These are phyloP conservation scores for Rhinogobius similis DNA, from an alignment of 2,113 vertebrate genomes.

Conservation along the genomic window DNA sequence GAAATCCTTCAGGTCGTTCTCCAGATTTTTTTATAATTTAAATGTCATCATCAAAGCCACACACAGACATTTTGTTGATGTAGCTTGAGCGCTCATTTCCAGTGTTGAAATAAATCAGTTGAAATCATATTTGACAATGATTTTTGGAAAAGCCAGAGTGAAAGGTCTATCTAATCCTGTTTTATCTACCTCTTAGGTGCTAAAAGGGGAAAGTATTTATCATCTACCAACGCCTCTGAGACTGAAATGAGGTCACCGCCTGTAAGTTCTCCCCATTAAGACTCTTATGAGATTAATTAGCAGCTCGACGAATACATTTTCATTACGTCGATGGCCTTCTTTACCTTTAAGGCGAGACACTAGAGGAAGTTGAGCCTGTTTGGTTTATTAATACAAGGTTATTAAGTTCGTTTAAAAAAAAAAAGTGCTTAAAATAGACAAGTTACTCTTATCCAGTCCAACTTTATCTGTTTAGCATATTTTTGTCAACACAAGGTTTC, in stretches of 20 bases:
- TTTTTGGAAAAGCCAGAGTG: conserved; percentile 53
- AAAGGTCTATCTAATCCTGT: conserved; percentile 69
- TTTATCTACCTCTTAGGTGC: conserved; percentile 73
- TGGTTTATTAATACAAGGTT: background rate
- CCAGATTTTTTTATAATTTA: background rate
- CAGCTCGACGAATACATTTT: conserved; percentile 65
- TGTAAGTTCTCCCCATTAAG: conserved; percentile 76
- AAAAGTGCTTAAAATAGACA: background rate
- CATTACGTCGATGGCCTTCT: conserved; percentile 57
- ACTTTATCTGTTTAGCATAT: too few relatives aligned
- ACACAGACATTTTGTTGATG: conserved; percentile 42
- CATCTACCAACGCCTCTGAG: conserved; percentile 64
- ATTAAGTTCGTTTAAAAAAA: background rate
- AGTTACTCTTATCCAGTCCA: too few relatives aligned
- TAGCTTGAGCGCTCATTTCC: conserved; percentile 15
- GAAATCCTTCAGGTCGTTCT: conserved; percentile 49
- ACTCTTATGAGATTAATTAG: conserved; percentile 78
- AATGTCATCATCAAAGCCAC: conserved; percentile 21
- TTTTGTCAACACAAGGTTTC: too few relatives aligned
- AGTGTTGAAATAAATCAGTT: conserved; percentile 41
- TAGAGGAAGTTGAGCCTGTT: background rate
- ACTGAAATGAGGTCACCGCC: conserved; percentile 71
- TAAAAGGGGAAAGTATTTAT: conserved; percentile 73
- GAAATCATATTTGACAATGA: conserved; percentile 59
- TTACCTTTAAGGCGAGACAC: conserved; percentile 39